Percentiles rank a stretch among this genome's conserved stretches.
These are phyloP conservation scores for Echeneis naucrates DNA, from an alignment of 2,797 vertebrate species.

Conservation along the genomic window DNA sequence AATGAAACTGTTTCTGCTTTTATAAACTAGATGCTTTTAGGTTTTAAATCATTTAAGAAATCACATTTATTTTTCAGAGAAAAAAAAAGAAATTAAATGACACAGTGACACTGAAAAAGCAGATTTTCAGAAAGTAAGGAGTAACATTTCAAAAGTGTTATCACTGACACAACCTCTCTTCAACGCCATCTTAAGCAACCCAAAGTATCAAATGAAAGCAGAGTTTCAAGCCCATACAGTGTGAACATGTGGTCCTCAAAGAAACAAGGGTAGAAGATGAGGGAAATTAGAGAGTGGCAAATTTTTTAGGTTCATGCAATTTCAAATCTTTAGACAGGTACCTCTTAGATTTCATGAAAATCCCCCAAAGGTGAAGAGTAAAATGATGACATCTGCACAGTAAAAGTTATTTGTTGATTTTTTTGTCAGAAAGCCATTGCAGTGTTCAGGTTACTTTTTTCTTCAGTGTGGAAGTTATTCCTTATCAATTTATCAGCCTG, in stretches of 20 bases:
- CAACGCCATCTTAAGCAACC: conserved; percentile 36
- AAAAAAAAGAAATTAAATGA: conserved; percentile 53
- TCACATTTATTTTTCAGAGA: conserved; percentile 69
- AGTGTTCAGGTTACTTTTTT: background rate
- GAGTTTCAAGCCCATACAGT: conserved; percentile 57
- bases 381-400: background rate
- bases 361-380: background rate
- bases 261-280: conserved; percentile 55
- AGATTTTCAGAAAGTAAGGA: conserved; percentile 66
- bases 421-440: background rate
- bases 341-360: conserved; percentile 21
- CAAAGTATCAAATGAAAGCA: conserved; percentile 61
- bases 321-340: conserved; percentile 27
- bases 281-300: conserved; percentile 49
- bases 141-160: conserved; percentile 65
- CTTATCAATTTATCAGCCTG: background rate
- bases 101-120: conserved; percentile 67
- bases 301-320: conserved; percentile 29
- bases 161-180: conserved; percentile 55
- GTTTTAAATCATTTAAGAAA: conserved; percentile 75
- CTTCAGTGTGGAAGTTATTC: background rate
- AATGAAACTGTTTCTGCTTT: conserved; percentile 70
- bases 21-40: conserved; percentile 71
- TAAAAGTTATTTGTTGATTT: conserved; percentile 10
- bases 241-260: conserved; percentile 68